Evolutionary conservation across 2,797 vertebrate species (phyloP), one percentile per base, ranked within the genome.

Genomic region (Poeciliopsis presidionis): DNA sequence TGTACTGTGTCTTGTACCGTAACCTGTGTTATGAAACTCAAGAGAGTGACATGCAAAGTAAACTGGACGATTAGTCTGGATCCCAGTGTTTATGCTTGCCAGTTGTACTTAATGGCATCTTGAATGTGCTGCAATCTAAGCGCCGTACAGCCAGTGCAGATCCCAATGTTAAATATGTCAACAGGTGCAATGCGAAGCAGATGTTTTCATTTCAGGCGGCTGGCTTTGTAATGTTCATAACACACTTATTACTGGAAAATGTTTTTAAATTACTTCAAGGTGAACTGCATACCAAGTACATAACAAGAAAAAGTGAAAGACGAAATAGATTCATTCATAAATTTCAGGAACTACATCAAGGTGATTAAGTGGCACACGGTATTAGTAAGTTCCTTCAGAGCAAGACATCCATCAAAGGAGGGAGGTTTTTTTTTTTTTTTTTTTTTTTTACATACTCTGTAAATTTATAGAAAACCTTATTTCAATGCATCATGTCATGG

Each of bases 131-230:
- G 51, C 18, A 57, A 4, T 41, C 7, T 57, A 8, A n/a, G 5
- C 11, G 67, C 55, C 30, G 25, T 72, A n/a, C 20, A 63, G 41
- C 41, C 25, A n/a, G 49, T 22, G 65, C 16, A 25, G 49, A n/a
- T 72, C 63, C 49, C n/a, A n/a, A 43, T 14, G n/a, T 36, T 41
- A 51, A 76, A 73, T n/a, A 67, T 75, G 33, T 76, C 67, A 63
- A 11, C 30, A 43, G 45, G 47, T 43, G 57, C n/a, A 33, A 16
- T 57, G 16, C 39, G 49, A 67, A 78, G 76, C 45, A 67, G 2
- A 28, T 41, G 43, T 83, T 76, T 78, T 41, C 18, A 43, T 61
- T 67, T n/a, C 28, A 43, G 36, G 36, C 20, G 49, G 41, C 20
- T 45, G 2, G 28, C 43, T 63, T 5, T 4, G 20, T 70, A n/a